Evolutionary conservation across 2,113 vertebrate species (phyloP).

Genomic region (Etia nguti): DNA sequence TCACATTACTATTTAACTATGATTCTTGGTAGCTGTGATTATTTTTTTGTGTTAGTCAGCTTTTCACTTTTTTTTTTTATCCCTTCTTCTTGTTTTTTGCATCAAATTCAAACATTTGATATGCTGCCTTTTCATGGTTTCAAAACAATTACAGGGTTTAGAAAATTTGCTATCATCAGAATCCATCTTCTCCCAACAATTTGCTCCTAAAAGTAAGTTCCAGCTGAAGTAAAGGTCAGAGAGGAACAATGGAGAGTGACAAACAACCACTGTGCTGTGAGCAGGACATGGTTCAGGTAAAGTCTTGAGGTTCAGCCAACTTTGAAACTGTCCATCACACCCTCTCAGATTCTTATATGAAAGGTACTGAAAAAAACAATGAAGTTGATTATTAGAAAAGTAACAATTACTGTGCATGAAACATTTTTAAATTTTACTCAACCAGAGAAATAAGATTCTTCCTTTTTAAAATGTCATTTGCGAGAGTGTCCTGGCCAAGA

Average conservation of each 20-base stretch:
- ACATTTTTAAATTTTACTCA: neutral
- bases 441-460: neutral
- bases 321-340: neutral
- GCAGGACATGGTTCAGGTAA: constrained; percentile 6
- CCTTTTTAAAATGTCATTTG: neutral
- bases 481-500: neutral
- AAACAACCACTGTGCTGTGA: constrained; percentile 41
- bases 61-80: neutral
- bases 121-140: neutral
- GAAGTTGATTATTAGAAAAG: neutral
- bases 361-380: constrained; percentile 82
- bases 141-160: neutral
- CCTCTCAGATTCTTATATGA: constrained; percentile 92
- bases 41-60: neutral
- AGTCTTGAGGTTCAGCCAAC: neutral
- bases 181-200: neutral
- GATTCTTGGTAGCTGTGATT: neutral
- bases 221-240: neutral
- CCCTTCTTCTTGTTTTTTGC: neutral
- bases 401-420: neutral
- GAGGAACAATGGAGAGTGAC: neutral
- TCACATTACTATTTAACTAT: neutral
- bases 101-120: neutral
- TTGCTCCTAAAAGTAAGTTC: too few species aligned
- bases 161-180: neutral